Evolutionary conservation across 2,888 invertebrate genomes (phyloP).

Genomic region (Tinea semifulvella): DNA sequence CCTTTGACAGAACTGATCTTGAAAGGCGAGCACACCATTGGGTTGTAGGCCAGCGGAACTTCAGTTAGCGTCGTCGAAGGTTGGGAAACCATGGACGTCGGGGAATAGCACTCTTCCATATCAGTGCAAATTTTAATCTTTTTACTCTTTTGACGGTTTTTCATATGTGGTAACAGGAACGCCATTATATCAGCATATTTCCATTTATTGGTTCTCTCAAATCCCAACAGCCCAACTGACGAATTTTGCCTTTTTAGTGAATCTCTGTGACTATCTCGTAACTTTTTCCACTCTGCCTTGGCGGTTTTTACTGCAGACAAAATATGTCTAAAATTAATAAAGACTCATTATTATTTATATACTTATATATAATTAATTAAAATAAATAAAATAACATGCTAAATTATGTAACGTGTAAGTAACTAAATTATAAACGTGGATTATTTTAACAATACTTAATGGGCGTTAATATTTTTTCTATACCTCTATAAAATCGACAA

Average conservation of each 20-base stretch:
- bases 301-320: conserved; percentile 21
- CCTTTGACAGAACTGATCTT: too few relatives aligned
- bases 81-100: neutral
- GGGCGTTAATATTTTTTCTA: too few relatives aligned
- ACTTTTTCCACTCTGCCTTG: conserved; percentile 25
- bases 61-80: neutral
- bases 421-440: too few relatives aligned
- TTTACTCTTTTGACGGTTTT: conserved; percentile 20
- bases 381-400: too few relatives aligned
- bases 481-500: too few relatives aligned
- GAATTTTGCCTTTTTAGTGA: conserved; percentile 22
- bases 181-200: conserved; percentile 25
- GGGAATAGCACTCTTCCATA: neutral
- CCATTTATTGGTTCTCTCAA: conserved; percentile 23
- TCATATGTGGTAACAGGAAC: conserved; percentile 24
- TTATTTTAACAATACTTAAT: too few relatives aligned
- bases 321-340: too few relatives aligned
- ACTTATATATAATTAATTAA: too few relatives aligned
- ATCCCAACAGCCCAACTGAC: conserved; percentile 6
- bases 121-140: neutral
- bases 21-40: too few relatives aligned
- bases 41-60: neutral
- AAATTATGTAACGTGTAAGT: too few relatives aligned
- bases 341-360: neutral
- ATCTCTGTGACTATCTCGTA: conserved; percentile 23